Evolutionary conservation across 2,888 invertebrate species (phyloP).

Genomic region (Noctua janthe): DNA sequence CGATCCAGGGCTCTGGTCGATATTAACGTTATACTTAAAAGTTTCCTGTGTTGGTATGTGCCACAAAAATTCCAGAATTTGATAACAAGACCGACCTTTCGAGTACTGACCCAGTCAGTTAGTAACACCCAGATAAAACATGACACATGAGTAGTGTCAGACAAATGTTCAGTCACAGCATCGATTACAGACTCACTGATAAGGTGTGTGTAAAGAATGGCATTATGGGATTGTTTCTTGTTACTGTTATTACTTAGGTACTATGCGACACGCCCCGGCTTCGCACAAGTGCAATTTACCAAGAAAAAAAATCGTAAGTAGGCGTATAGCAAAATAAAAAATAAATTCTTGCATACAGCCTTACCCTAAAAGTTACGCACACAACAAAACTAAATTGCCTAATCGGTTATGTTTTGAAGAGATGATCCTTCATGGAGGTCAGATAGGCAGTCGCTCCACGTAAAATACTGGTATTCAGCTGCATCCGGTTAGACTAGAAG

Average conservation of each 20-base stretch:
- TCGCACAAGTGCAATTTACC: not conserved
- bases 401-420: too few relatives aligned
- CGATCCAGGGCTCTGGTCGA: too few relatives aligned
- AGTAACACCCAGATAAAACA: not conserved
- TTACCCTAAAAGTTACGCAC: too few relatives aligned
- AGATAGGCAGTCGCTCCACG: too few relatives aligned
- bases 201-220: not conserved
- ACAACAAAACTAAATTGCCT: too few relatives aligned
- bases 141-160: not conserved
- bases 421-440: too few relatives aligned
- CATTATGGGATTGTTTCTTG: conserved; percentile 15
- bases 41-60: not conserved
- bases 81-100: not conserved
- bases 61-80: not conserved
- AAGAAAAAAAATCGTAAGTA: not conserved
- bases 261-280: not conserved
- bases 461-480: too few relatives aligned
- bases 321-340: too few relatives aligned
- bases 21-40: not conserved
- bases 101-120: not conserved
- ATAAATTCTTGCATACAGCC: too few relatives aligned
- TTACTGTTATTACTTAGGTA: not conserved
- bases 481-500: too few relatives aligned
- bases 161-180: not conserved
- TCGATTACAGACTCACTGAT: not conserved